phyloP scores from a whole-genome alignment of 1,140 invertebrate genomes.

The Stratiolaelaps scimitus region DNA sequence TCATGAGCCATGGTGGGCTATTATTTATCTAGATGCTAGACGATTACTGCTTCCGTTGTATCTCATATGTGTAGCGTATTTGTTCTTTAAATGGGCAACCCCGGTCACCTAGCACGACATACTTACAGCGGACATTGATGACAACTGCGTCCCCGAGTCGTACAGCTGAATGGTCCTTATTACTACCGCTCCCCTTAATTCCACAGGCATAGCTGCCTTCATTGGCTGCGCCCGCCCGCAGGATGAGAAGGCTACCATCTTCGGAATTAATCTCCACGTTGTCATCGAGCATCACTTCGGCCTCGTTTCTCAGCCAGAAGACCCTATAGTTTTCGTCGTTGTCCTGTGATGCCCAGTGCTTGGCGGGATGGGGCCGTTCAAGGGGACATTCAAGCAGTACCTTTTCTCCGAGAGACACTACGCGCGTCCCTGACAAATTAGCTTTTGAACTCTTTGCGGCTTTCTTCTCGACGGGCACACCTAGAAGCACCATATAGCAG shows the following conservation, averaged over 20 bases:
- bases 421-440: background rate
- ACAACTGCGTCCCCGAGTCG: background rate
- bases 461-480: slow-evolving; percentile 13
- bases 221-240: background rate
- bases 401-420: slow-evolving; percentile 9
- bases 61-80: too few species aligned
- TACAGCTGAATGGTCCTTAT: too few species aligned
- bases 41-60: too few species aligned
- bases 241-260: background rate
- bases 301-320: background rate
- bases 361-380: background rate
- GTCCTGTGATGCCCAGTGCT: background rate
- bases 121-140: slow-evolving; percentile 1
- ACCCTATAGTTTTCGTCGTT: background rate
- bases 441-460: background rate
- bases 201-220: slow-evolving; percentile 18
- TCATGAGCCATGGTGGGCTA: too few species aligned
- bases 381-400: slow-evolving; percentile 19
- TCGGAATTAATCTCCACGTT: slow-evolving; percentile 7
- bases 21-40: too few species aligned
- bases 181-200: background rate
- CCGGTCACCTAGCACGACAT: background rate
- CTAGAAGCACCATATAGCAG: background rate
- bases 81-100: too few species aligned
- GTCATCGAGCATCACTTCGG: slow-evolving; percentile 8